A percentile compares a stretch with the other conserved stretches of the same genome.
These are phyloP conservation scores for Karalla daura DNA, from an alignment of 2,797 vertebrate genomes.

Conservation along the genomic window DNA sequence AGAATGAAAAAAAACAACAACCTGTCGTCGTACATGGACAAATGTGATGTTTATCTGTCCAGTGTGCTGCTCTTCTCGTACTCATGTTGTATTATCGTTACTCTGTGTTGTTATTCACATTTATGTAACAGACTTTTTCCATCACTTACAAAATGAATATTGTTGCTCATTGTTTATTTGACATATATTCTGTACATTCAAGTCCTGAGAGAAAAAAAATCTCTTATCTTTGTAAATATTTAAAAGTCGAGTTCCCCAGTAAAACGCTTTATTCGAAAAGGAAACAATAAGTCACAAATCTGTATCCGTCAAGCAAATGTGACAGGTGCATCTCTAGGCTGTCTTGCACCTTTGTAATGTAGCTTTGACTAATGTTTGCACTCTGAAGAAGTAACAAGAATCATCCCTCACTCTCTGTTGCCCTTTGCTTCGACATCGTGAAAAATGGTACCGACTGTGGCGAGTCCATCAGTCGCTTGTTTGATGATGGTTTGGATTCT, in stretches of 20 bases:
- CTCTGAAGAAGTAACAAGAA: constrained; percentile 43
- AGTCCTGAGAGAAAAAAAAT: constrained; percentile 40
- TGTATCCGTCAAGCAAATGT: constrained; percentile 38
- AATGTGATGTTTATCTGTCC: constrained; percentile 56
- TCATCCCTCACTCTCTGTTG: constrained; percentile 32
- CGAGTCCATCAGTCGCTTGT: constrained; percentile 29
- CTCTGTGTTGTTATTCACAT: constrained; percentile 71
- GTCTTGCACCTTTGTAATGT: constrained; percentile 55
- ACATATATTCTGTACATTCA: constrained; percentile 64
- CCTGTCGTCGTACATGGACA: constrained; percentile 41
- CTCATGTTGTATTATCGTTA: constrained; percentile 73
- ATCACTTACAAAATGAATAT: constrained; percentile 57
- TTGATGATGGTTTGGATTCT: constrained; percentile 53
- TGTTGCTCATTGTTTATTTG: constrained; percentile 72
- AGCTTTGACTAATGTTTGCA: constrained; percentile 72
- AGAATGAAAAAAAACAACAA: constrained; percentile 45
- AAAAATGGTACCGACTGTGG: constrained; percentile 32
- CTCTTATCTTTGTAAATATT: constrained; percentile 78
- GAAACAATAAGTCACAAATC: constrained; percentile 45
- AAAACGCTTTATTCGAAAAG: constrained; percentile 55
- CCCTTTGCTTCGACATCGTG: constrained; percentile 57
- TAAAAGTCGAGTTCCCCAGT: constrained; percentile 39
- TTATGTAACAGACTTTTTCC: constrained; percentile 72
- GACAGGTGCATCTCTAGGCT: constrained; percentile 48
- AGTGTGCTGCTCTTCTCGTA: constrained; percentile 74